A percentile compares a stretch with the other conserved stretches of the same genome.
Conservation (phyloP, 2,113 vertebrate genomes). For the Bufo bufo region DNA sequence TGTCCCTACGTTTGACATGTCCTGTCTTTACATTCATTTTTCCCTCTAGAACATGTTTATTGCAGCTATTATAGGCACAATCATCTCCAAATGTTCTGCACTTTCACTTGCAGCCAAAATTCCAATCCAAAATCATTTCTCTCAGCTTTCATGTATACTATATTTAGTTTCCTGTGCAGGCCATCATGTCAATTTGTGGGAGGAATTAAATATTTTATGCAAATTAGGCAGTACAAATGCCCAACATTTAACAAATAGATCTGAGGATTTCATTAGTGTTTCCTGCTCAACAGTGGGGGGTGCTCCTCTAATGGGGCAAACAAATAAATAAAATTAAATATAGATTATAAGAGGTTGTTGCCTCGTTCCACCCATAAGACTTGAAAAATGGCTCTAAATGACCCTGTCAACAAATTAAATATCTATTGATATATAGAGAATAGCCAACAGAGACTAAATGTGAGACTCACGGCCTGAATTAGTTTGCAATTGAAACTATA, state of each 20-base stretch:
- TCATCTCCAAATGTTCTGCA: conserved; percentile 56
- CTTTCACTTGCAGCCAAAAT: conserved; percentile 53
- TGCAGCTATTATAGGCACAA: conserved; percentile 50
- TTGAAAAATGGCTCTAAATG: conserved; percentile 26
- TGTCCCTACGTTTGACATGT: conserved; percentile 53
- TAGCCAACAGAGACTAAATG: not conserved
- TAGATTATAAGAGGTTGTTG: conserved; percentile 24
- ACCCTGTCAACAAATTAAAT: conserved; percentile 13
- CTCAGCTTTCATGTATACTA: conserved; percentile 45
- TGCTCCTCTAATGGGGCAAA: conserved; percentile 1
- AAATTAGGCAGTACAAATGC: conserved; percentile 29
- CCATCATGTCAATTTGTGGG: conserved; percentile 54
- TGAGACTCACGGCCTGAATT: not conserved
- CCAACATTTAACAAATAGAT: conserved; percentile 34
- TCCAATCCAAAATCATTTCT: conserved; percentile 55
- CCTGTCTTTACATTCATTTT: conserved; percentile 50
- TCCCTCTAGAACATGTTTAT: conserved; percentile 53
- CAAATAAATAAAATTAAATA: not conserved
- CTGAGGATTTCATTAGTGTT: conserved; percentile 22
- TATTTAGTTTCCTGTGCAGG: conserved; percentile 46
- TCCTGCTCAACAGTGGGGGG: conserved; percentile 13
- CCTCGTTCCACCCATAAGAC: not conserved
- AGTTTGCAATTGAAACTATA: not conserved
- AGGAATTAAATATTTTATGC: conserved; percentile 54
- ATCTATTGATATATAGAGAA: not conserved